These are phyloP conservation scores for Maniola hyperantus DNA, from an alignment of 2,888 invertebrate genomes.

Conservation along the genomic window DNA sequence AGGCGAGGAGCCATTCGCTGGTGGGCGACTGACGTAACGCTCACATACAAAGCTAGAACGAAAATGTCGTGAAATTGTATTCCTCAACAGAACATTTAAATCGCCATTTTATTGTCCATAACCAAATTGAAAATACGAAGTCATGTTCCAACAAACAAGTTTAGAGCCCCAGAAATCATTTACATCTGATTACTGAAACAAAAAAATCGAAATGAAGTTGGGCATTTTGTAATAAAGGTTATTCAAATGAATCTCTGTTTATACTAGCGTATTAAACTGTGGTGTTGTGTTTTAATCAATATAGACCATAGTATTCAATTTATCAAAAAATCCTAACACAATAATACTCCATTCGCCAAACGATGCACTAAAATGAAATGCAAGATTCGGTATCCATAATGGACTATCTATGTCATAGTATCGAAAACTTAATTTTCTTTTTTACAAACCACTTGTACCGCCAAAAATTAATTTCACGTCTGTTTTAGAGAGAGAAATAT, in stretches of 20 bases:
- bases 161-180: constrained; percentile 46
- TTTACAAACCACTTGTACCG: constrained; percentile 51
- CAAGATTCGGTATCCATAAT: constrained; percentile 55
- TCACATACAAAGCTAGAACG: constrained; percentile 43
- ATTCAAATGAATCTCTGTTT: constrained; percentile 57
- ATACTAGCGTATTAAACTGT: constrained; percentile 39
- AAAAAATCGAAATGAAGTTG: constrained; percentile 80
- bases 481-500: constrained; percentile 44
- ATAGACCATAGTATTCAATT: constrained; percentile 44
- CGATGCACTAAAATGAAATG: constrained; percentile 56
- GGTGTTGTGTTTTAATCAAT: constrained; percentile 55
- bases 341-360: constrained; percentile 45
- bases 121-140: constrained; percentile 49
- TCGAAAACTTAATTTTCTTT: constrained; percentile 76
- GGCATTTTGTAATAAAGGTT: constrained; percentile 66
- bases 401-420: constrained; percentile 44
- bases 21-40: constrained; percentile 52
- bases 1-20: constrained; percentile 40
- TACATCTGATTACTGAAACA: constrained; percentile 65
- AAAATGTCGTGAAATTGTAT: constrained; percentile 43
- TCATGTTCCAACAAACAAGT: constrained; percentile 47
- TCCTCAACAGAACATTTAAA: constrained; percentile 42
- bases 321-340: constrained; percentile 11
- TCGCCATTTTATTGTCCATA: constrained; percentile 41
- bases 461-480: constrained; percentile 35